Conservation (phyloP, 2,113 vertebrate genomes). For the Chrysemys picta region DNA sequence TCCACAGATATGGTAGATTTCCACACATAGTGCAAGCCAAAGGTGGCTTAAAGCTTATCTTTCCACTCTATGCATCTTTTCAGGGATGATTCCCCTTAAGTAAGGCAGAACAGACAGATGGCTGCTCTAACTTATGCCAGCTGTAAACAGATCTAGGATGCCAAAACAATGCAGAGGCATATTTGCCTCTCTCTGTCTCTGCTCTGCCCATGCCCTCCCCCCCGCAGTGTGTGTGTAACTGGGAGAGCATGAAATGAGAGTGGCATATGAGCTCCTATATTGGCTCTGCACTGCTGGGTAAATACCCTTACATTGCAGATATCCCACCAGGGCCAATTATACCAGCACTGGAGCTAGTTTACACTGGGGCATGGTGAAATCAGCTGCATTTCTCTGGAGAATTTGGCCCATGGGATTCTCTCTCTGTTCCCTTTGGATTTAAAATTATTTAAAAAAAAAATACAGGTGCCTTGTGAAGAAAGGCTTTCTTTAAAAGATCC, state of each 20-base stretch:
- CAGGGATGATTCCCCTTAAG: not conserved
- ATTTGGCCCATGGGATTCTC: not conserved
- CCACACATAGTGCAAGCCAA: not conserved
- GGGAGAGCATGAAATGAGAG: not conserved
- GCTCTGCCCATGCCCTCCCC: not conserved
- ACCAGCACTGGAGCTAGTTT: not conserved
- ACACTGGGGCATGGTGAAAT: not conserved
- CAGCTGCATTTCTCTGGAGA: not conserved
- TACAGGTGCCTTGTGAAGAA: not conserved
- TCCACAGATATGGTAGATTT: accelerated
- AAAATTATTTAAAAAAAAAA: not conserved
- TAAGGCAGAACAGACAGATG: not conserved
- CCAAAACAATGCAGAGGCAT: not conserved
- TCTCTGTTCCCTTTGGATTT: not conserved
- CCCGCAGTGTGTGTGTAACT: not conserved
- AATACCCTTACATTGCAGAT: not conserved
- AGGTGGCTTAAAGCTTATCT: accelerated
- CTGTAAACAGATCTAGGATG: not conserved
- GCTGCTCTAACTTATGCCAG: not conserved
- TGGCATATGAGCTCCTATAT: not conserved
- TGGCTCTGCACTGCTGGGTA: not conserved
- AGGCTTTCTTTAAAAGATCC: not conserved
- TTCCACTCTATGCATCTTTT: not conserved
- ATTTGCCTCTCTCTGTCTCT: not conserved
- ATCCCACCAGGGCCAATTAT: not conserved